These are phyloP conservation scores for Brachionus calyciflorus DNA, from an alignment of 1,140 invertebrate species.

Conservation along the genomic window DNA sequence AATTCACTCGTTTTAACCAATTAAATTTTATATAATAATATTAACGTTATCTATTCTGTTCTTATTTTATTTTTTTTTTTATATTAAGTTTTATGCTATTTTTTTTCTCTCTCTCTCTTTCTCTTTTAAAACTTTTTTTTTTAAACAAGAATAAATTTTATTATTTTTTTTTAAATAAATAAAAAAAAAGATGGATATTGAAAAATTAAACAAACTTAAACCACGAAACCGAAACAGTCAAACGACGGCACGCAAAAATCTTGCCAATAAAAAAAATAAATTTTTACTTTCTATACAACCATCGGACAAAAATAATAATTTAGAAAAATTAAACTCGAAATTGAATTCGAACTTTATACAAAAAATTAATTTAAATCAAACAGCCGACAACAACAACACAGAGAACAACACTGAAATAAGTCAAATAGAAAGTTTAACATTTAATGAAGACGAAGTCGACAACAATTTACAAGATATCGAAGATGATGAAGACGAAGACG, in stretches of 20 bases:
- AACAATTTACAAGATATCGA: neutral
- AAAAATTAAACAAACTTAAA: slow-evolving; percentile 19
- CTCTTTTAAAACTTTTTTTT: no score
- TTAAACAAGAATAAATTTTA: no score
- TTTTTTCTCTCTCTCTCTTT: neutral
- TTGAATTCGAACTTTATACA: slow-evolving; percentile 28
- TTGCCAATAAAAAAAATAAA: neutral
- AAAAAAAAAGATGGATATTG: slow-evolving; percentile 18
- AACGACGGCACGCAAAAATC: neutral
- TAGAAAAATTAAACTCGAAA: slow-evolving; percentile 4
- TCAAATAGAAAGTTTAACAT: slow-evolving; percentile 14
- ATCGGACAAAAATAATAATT: slow-evolving; percentile 21
- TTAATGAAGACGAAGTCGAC: neutral
- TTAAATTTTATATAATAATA: slow-evolving; percentile 41
- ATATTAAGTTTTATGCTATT: slow-evolving; percentile 6
- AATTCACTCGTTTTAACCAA: slow-evolving; percentile 32
- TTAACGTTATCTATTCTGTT: slow-evolving; percentile 29
- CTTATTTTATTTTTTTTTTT: no score
- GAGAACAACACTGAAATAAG: neutral
- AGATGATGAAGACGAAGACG: neutral
- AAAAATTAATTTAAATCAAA: slow-evolving; percentile 13
- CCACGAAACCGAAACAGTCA: slow-evolving; percentile 9
- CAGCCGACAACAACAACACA: slow-evolving; percentile 1
- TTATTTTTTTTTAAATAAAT: no score
- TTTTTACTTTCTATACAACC: neutral